Percentiles rank a stretch among this genome's conserved stretches.
Evolutionary conservation across 1,140 invertebrate species (phyloP).

Genomic region (Macrobrachium rosenbergii): DNA sequence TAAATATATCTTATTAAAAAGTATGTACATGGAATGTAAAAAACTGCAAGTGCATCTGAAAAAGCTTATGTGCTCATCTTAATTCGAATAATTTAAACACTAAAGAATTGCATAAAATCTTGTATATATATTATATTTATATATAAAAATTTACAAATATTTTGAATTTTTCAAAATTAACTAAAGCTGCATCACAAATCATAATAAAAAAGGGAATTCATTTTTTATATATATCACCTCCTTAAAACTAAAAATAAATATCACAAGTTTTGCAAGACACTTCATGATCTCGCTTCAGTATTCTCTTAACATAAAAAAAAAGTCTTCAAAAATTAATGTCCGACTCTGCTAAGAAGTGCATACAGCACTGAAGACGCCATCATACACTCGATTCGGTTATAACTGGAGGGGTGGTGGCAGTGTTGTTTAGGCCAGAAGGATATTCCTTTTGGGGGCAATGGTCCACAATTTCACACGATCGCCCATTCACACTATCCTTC

Average conservation of each 20-base stretch:
- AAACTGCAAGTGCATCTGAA: conserved; percentile 41
- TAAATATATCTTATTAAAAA: conserved; percentile 59
- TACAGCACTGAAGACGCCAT: conserved; percentile 57
- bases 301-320: neutral
- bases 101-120: conserved; percentile 5
- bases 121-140: conserved; percentile 35
- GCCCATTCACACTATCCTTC: conserved; percentile 18
- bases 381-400: conserved; percentile 60
- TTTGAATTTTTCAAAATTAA: too few relatives aligned
- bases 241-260: too few relatives aligned
- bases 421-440: conserved; percentile 44
- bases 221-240: too few relatives aligned
- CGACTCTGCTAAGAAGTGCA: conserved; percentile 52
- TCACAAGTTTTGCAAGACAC: conserved; percentile 23
- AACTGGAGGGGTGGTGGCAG: conserved; percentile 55
- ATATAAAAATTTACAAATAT: conserved; percentile 33
- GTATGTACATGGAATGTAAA: conserved; percentile 63
- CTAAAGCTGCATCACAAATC: too few relatives aligned
- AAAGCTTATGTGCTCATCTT: conserved; percentile 43
- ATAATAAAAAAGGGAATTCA: too few relatives aligned
- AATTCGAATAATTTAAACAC: conserved; percentile 18
- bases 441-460: conserved; percentile 46
- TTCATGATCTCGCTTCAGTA: neutral
- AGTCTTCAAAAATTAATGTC: conserved; percentile 7
- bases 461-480: conserved; percentile 34